phyloP scores from a whole-genome alignment of 2,113 vertebrate genomes.

The Pontoporia blainvillei region DNA sequence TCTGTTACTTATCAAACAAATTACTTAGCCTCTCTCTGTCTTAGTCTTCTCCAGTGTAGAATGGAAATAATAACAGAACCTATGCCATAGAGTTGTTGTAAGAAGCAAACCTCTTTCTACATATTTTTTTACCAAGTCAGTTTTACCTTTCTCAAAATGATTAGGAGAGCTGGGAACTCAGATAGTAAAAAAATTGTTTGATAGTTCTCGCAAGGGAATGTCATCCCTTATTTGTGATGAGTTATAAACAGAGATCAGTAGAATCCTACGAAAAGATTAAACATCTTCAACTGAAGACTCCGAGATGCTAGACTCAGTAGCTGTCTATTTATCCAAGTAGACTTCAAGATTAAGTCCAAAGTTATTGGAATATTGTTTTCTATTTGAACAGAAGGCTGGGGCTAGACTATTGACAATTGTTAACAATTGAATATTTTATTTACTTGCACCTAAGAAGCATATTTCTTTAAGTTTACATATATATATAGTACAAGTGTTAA shows the following conservation, averaged over 20 bases:
- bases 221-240: background rate
- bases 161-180: background rate
- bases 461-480: background rate
- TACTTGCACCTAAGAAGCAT: background rate
- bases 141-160: background rate
- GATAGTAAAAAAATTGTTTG: background rate
- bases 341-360: background rate
- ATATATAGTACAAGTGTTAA: background rate
- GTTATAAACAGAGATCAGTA: background rate
- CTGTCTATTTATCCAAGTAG: background rate
- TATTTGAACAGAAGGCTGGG: background rate
- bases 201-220: background rate
- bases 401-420: background rate
- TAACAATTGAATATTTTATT: background rate
- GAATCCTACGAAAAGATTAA: background rate
- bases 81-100: background rate
- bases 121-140: background rate
- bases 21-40: background rate
- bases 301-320: background rate
- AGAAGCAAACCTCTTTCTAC: background rate
- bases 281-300: background rate
- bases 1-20: background rate
- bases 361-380: conserved; percentile 20
- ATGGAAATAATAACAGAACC: background rate
- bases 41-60: background rate